These are phyloP conservation scores for Idaea aversata DNA, from an alignment of 2,888 invertebrate genomes.

Conservation along the genomic window DNA sequence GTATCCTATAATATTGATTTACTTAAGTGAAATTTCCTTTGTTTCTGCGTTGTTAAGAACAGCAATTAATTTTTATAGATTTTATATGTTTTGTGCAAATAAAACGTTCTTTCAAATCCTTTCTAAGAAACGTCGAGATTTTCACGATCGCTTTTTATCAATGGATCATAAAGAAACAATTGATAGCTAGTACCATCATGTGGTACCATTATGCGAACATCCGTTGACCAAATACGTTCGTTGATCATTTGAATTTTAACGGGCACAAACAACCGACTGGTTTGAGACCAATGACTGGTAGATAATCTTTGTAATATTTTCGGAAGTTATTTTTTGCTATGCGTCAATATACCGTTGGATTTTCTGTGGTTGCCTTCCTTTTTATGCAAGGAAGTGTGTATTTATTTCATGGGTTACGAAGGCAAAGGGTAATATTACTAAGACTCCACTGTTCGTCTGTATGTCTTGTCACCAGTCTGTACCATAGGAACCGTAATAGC, in stretches of 20 bases:
- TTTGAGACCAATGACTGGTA: slow-evolving; percentile 17
- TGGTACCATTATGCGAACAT: slow-evolving; percentile 34
- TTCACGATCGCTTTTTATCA: slow-evolving; percentile 13
- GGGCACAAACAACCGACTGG: slow-evolving; percentile 55
- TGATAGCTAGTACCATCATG: slow-evolving; percentile 25
- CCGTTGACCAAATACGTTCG: slow-evolving; percentile 57
- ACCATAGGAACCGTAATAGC: no score
- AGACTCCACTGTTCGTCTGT: no score
- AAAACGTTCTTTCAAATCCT: background rate
- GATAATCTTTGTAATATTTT: slow-evolving; percentile 11
- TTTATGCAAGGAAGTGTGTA: no score
- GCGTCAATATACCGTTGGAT: slow-evolving; percentile 1
- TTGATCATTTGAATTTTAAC: slow-evolving; percentile 65
- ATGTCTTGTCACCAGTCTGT: no score
- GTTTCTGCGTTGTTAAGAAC: no score
- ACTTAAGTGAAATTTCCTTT: no score
- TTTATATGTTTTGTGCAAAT: no score
- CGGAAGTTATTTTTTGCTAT: slow-evolving; percentile 31
- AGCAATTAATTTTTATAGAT: no score
- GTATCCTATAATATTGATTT: no score
- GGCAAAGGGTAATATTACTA: no score
- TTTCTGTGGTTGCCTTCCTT: no score
- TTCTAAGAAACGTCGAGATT: background rate
- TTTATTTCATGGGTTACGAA: no score
- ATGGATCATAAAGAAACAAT: slow-evolving; percentile 39